These are phyloP conservation scores for Corythaixoides concolor DNA, from an alignment of 2,113 vertebrate species.

Conservation along the genomic window DNA sequence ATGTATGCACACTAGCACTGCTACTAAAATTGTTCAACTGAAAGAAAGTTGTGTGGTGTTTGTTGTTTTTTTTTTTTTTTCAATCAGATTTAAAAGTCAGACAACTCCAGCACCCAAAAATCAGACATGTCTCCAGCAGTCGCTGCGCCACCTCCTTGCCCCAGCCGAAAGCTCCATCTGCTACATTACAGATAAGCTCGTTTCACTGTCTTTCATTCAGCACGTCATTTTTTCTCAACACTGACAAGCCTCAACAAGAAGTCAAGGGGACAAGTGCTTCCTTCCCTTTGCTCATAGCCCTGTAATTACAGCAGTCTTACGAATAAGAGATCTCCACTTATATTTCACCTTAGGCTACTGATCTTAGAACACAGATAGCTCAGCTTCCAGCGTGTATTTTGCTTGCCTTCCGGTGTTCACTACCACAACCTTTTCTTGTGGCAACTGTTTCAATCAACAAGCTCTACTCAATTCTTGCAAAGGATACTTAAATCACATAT, in stretches of 20 bases:
- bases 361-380: neutral
- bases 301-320: neutral
- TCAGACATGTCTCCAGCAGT: neutral
- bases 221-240: neutral
- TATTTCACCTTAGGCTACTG: neutral
- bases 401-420: fast-evolving
- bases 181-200: neutral
- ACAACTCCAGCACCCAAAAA: neutral
- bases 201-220: neutral
- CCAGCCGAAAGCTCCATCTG: neutral
- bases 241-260: neutral
- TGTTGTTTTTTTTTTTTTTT: neutral
- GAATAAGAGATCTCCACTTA: neutral
- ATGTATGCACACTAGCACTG: neutral
- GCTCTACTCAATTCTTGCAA: neutral
- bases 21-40: neutral
- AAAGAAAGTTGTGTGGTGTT: neutral
- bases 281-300: neutral
- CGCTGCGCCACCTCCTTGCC: neutral
- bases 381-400: neutral
- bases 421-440: neutral
- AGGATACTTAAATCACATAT: neutral
- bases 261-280: neutral
- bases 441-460: neutral
- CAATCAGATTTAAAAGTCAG: neutral